phyloP scores from a whole-genome alignment of 2,797 vertebrate species.

The Xerus rutilus region DNA sequence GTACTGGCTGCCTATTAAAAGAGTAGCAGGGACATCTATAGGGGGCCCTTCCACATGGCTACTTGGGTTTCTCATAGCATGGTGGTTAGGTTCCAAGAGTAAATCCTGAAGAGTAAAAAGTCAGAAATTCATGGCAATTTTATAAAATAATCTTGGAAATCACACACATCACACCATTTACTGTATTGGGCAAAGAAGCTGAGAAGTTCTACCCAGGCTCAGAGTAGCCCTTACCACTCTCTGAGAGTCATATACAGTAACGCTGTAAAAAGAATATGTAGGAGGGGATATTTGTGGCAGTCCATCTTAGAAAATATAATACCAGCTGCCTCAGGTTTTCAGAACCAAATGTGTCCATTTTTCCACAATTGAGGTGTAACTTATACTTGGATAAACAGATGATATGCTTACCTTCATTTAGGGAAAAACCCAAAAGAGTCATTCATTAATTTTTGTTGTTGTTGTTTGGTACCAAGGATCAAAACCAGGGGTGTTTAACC shows the following conservation, averaged over 20 bases:
- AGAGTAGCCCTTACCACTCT: not conserved
- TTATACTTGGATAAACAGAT: not conserved
- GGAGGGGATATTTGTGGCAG: not conserved
- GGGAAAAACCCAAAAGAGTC: not conserved
- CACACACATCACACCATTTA: not conserved
- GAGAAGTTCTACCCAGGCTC: not conserved
- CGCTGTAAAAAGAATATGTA: not conserved
- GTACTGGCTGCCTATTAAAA: not conserved
- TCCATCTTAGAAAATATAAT: not conserved
- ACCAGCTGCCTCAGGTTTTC: not conserved
- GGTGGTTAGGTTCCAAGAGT: not conserved
- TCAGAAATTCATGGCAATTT: not conserved
- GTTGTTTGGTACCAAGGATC: too few relatives aligned
- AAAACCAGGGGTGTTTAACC: too few relatives aligned
- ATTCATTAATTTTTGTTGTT: too few relatives aligned
- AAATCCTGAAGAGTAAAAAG: not conserved
- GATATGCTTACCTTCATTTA: not conserved
- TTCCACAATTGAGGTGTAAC: not conserved
- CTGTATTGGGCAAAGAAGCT: not conserved
- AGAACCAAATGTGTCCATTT: not conserved
- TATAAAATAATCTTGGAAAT: not conserved
- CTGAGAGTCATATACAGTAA: not conserved
- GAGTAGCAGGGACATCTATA: not conserved
- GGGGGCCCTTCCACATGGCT: not conserved
- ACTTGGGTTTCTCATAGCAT: not conserved